These are phyloP conservation scores for Amiota mariae DNA, from an alignment of 2,888 invertebrate species.

Conservation along the genomic window DNA sequence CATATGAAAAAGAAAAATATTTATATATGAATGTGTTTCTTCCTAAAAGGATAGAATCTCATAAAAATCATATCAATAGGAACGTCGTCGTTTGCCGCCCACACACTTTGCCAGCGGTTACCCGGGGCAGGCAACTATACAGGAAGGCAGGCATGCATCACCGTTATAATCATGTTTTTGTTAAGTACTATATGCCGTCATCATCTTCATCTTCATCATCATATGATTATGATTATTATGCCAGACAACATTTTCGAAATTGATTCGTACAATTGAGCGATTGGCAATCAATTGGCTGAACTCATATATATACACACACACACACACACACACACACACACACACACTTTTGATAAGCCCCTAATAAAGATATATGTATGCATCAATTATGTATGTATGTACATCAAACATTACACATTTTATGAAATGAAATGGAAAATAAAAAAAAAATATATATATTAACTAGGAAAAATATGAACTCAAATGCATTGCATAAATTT, in stretches of 20 bases:
- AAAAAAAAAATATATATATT: too few species aligned
- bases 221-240: conserved; percentile 25
- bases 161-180: neutral
- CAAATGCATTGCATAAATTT: conserved; percentile 25
- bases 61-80: too few species aligned
- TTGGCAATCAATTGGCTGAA: conserved; percentile 24
- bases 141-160: neutral
- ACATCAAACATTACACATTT: conserved; percentile 21
- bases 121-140: too few species aligned
- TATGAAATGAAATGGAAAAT: conserved; percentile 14
- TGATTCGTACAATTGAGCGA: conserved; percentile 63
- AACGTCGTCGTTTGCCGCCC: neutral
- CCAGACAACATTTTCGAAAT: conserved; percentile 47
- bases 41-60: too few species aligned
- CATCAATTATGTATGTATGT: conserved; percentile 53
- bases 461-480: conserved; percentile 2
- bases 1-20: neutral
- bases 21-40: neutral
- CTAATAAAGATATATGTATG: conserved; percentile 33
- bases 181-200: neutral
- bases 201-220: neutral
- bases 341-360: neutral
- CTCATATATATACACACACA: conserved; percentile 35
- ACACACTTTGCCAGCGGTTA: conserved; percentile 1
- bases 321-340: conserved; percentile 20